Percentiles rank a stretch among this genome's conserved stretches.
Conservation (phyloP, 2,113 vertebrate species). For the Bombycilla garrulus region DNA sequence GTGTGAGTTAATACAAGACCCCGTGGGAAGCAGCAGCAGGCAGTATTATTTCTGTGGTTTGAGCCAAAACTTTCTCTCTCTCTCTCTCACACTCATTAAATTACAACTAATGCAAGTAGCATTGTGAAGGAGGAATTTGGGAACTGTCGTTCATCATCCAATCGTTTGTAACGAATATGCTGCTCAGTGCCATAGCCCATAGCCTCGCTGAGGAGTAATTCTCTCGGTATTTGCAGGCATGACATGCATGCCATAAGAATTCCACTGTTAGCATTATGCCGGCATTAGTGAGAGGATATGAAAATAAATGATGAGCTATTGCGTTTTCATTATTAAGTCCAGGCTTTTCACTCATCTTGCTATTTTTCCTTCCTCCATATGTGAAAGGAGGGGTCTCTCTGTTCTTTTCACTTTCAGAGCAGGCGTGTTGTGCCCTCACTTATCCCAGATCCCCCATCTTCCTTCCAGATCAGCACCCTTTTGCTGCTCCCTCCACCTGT, state of each 20-base stretch:
- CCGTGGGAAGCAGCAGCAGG: constrained; percentile 49
- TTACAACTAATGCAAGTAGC: constrained; percentile 59
- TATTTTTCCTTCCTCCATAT: neutral
- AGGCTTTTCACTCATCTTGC: neutral
- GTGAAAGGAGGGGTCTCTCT: neutral
- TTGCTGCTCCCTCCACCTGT: neutral
- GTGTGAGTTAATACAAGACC: constrained; percentile 57
- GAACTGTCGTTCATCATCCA: constrained; percentile 63
- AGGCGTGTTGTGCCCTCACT: neutral
- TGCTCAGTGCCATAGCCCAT: constrained; percentile 51
- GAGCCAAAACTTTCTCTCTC: constrained; percentile 51
- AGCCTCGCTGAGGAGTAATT: constrained; percentile 56
- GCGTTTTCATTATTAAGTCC: constrained; percentile 51
- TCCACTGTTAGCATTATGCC: constrained; percentile 59
- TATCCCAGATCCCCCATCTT: neutral
- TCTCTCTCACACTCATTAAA: constrained; percentile 45
- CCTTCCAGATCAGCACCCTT: neutral
- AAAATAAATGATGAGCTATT: constrained; percentile 64
- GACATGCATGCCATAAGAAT: constrained; percentile 59
- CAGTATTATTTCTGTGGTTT: constrained; percentile 41
- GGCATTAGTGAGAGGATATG: constrained; percentile 47
- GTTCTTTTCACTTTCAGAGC: neutral
- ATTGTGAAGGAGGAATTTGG: constrained; percentile 65
- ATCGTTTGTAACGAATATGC: constrained; percentile 33
- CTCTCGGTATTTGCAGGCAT: constrained; percentile 63